Evolutionary conservation across 2,888 invertebrate genomes (phyloP), one percentile per base, ranked within the genome.

Genomic region (Girardia tigrina): DNA sequence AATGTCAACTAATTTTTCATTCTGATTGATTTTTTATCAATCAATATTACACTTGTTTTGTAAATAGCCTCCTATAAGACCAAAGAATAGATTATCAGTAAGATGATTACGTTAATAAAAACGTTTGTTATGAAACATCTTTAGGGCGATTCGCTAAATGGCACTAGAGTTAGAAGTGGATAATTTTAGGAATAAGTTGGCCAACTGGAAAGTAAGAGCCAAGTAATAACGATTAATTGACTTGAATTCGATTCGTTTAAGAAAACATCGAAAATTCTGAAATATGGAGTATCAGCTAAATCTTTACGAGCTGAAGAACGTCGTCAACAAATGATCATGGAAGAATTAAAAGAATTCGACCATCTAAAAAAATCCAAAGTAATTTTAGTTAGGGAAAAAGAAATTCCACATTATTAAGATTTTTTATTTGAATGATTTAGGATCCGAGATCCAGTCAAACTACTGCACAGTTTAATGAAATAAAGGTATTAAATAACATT

Each of bases 1-100:
- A 56, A 56, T 56, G 56, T 56, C 56, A 56, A 56, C 56, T 56
- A n/a, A 56, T 2, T 56, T 56, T 56, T 56, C 56, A 56, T 20
- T 56, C n/a, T 56, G 56, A 56, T 56, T 56, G 56, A 56, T n/a
- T 56, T 56, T 36, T 36, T 36, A 12, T 36, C 36, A 36, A 36
- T 36, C 36, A 12, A 36, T 36, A 12, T 16, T 12, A 36, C 36
- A 36, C 36, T 8, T 16, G 12, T 36, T n/a, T 36, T 36, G 36
- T 36, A 36, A 36, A 36, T 36, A 36, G 36, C 36, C 36, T 36
- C 36, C 36, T 36, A 36, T 36, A 36, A 36, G 36, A 12, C 36
- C 16, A 16, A 36, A 36, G 12, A 16, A 16, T 12, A 36, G 16
- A 36, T 36, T 16, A 8, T 36, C 16, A 36, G 36, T 36, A 16